A percentile compares a stretch with the other conserved stretches of the same genome.
These are phyloP conservation scores for Idaea straminata DNA, from an alignment of 2,888 invertebrate species.

Conservation along the genomic window DNA sequence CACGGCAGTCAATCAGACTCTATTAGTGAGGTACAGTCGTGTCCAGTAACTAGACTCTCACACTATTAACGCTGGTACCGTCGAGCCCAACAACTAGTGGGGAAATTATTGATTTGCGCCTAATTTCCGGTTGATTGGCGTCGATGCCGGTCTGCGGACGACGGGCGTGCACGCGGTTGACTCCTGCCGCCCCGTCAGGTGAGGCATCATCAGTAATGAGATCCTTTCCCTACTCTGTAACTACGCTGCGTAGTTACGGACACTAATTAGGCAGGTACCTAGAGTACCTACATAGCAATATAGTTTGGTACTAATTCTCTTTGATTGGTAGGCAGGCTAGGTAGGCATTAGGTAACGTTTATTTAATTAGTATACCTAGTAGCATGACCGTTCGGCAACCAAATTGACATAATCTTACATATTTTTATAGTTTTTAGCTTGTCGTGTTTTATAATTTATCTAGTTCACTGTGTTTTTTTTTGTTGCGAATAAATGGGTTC, in stretches of 20 bases:
- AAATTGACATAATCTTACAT: too few relatives aligned
- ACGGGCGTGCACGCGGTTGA: slow-evolving; percentile 63
- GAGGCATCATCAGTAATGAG: slow-evolving; percentile 10
- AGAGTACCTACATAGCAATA: not conserved
- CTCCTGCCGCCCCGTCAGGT: slow-evolving; percentile 37
- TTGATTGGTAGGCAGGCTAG: too few relatives aligned
- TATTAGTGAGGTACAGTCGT: slow-evolving; percentile 49
- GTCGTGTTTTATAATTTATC: too few relatives aligned
- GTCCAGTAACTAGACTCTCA: slow-evolving; percentile 40
- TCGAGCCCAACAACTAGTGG: slow-evolving; percentile 52
- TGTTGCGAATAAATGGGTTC: too few relatives aligned
- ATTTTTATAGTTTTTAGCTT: too few relatives aligned
- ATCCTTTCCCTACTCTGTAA: not conserved
- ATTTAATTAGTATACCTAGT: too few relatives aligned
- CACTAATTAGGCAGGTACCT: slow-evolving; percentile 11
- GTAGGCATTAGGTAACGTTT: too few relatives aligned
- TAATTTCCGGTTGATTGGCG: slow-evolving; percentile 69
- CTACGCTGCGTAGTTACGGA: not conserved
- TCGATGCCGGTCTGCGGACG: slow-evolving; percentile 43
- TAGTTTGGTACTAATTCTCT: not conserved
- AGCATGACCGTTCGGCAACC: too few relatives aligned
- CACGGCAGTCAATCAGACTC: slow-evolving; percentile 62
- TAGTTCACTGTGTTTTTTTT: too few relatives aligned
- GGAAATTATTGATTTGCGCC: slow-evolving; percentile 76
- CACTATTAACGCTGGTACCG: slow-evolving; percentile 25